phyloP scores from a whole-genome alignment of 2,888 invertebrate species.

The Phasia obesa region DNA sequence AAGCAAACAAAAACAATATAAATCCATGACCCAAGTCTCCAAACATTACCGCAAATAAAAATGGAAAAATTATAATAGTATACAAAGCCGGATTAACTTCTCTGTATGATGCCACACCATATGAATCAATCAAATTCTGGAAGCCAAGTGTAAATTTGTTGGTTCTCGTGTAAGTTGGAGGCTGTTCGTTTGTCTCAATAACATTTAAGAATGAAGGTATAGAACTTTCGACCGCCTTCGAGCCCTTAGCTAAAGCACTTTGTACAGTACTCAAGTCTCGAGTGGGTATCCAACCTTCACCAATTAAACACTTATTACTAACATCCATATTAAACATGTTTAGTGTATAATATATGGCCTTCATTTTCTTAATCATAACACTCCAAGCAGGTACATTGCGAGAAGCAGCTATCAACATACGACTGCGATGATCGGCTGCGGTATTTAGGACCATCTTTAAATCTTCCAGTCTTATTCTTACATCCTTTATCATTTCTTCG shows the following conservation, averaged over 20 bases:
- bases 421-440: constrained; percentile 92
- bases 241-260: constrained; percentile 90
- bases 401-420: constrained; percentile 90
- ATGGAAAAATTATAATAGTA: constrained; percentile 96
- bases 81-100: constrained; percentile 96
- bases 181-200: constrained; percentile 90
- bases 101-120: constrained; percentile 95
- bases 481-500: constrained; percentile 91
- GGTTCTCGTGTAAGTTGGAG: constrained; percentile 95
- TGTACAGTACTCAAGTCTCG: constrained; percentile 88
- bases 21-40: constrained; percentile 96
- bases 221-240: constrained; percentile 91
- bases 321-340: constrained; percentile 96
- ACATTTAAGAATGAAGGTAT: constrained; percentile 96
- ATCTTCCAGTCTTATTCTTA: constrained; percentile 91
- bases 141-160: constrained; percentile 97
- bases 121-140: constrained; percentile 96
- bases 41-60: constrained; percentile 98
- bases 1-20: constrained; percentile 90
- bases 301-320: constrained; percentile 93
- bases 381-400: constrained; percentile 92
- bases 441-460: constrained; percentile 89
- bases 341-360: constrained; percentile 96
- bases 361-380: constrained; percentile 92
- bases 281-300: constrained; percentile 94